Evolutionary conservation across 2,888 invertebrate species (phyloP).

Genomic region (Syritta pipiens): DNA sequence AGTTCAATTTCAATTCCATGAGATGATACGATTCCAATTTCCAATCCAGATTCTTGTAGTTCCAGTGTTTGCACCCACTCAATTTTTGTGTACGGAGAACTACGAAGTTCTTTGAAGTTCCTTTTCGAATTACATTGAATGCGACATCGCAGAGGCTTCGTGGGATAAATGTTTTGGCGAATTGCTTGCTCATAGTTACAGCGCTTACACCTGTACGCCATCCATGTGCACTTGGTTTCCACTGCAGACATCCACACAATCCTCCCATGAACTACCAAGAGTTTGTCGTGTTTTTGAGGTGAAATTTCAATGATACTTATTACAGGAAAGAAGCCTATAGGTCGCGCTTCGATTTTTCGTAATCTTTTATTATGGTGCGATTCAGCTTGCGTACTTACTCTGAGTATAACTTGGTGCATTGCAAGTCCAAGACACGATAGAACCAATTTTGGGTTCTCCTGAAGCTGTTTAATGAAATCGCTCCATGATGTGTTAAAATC

Average conservation of each 20-base stretch:
- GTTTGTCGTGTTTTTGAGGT: constrained; percentile 82
- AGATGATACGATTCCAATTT: constrained; percentile 87
- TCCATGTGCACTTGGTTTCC: constrained; percentile 86
- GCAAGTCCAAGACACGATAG: constrained; percentile 87
- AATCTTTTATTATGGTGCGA: constrained; percentile 42
- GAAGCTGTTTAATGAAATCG: constrained; percentile 84
- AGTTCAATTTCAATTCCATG: constrained; percentile 92
- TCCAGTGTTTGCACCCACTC: constrained; percentile 89
- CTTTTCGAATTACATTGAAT: constrained; percentile 75
- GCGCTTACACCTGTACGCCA: constrained; percentile 82
- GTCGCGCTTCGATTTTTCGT: constrained; percentile 80
- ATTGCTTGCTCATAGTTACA: constrained; percentile 82
- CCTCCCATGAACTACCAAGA: constrained; percentile 90
- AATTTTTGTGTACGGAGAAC: constrained; percentile 87
- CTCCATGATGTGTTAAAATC: constrained; percentile 83
- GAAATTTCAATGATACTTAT: constrained; percentile 79
- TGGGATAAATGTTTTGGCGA: constrained; percentile 79
- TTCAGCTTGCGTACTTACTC: constrained; percentile 34
- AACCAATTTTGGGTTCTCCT: constrained; percentile 84
- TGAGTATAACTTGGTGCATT: constrained; percentile 79
- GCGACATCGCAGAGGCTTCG: constrained; percentile 81
- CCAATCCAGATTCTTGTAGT: constrained; percentile 85
- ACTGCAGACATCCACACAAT: constrained; percentile 89
- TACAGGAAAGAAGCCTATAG: constrained; percentile 84
- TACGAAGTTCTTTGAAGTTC: constrained; percentile 81